Percentiles rank a stretch among this genome's conserved stretches.
These are phyloP conservation scores for Clinocottus analis DNA, from an alignment of 2,113 vertebrate species.

Conservation along the genomic window DNA sequence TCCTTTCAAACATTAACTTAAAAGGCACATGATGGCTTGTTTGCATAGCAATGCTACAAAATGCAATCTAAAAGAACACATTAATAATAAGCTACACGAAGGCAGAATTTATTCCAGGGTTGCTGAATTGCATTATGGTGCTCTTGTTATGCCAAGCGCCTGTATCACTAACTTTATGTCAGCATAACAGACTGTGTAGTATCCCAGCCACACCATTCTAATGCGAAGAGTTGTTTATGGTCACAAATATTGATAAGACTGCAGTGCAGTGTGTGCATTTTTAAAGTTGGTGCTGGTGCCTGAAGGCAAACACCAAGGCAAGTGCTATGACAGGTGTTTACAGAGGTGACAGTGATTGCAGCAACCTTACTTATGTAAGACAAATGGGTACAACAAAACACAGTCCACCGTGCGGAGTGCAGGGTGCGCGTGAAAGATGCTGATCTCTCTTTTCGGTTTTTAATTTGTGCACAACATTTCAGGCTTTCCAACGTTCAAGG, in stretches of 20 bases:
- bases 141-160: background rate
- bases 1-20: slow-evolving; percentile 12
- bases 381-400: background rate
- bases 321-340: slow-evolving; percentile 47
- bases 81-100: background rate
- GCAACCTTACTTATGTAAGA: slow-evolving; percentile 13
- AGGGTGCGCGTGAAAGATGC: slow-evolving; percentile 2
- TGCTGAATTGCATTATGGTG: background rate
- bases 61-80: slow-evolving; percentile 1
- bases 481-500: background rate
- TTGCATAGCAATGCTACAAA: slow-evolving; percentile 38
- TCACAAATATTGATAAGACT: slow-evolving; percentile 42
- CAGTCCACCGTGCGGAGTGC: background rate
- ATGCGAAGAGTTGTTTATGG: slow-evolving; percentile 19
- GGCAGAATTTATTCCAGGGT: background rate
- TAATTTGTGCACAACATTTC: background rate
- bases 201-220: background rate
- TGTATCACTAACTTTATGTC: background rate
- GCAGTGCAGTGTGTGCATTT: slow-evolving; percentile 54
- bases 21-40: slow-evolving; percentile 7
- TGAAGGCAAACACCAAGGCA: slow-evolving; percentile 42
- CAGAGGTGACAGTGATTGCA: slow-evolving; percentile 43
- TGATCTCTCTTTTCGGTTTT: slow-evolving; percentile 5
- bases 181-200: background rate
- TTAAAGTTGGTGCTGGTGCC: slow-evolving; percentile 46